Evolutionary conservation across 2,797 vertebrate genomes (phyloP), one percentile per base, ranked within the genome.

Genomic region (Nyctalus aviator): DNA sequence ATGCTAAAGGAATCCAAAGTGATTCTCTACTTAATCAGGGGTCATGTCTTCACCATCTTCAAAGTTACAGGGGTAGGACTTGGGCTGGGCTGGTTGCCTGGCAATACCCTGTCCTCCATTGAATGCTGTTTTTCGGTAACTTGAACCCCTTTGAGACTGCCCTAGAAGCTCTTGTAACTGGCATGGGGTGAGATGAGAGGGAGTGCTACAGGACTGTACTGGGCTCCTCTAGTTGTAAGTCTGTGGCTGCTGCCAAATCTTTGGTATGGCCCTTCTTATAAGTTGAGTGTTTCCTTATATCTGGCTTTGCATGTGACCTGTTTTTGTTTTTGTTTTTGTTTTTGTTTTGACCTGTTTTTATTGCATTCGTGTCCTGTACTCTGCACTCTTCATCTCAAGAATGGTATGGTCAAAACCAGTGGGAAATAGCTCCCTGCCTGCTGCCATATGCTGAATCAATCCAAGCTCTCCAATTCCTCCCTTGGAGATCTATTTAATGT

Each of bases 401-500:
- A 85, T 93, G 75, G 76, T 86, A 71, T 53, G 5, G 84, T 64
- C 53, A 88, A 92, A 92, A 44, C 77, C 88, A 77, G 59, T 81
- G 92, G 95, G 85, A 95, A 94, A 90, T 92, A 92, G 66, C 46
- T 83, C 75, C 53, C 72, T 50, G 90, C 72, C 71, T 93, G 66
- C 46, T 17, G 30, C 66, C 76, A 35, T 91, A 62, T 94, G 84
- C 94, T 93, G 76, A 97, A 84, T 93, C 78, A 96, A 90, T 91
- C 50, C 59, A 68, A 62, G 41, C 75, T 94, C 85, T 90, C 76
- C 88, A 92, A 37, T 75, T 76, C 66, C 46, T 93, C 57, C 88
- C 92, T 97, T 11, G 0, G 88, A 93, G 90, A 96, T 95, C 53
- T 93, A 30, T 76, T 86, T 88, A 92, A 95, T 95, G 90, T 96